Conservation (phyloP, 1,140 invertebrate genomes). For the Galendromus occidentalis region DNA sequence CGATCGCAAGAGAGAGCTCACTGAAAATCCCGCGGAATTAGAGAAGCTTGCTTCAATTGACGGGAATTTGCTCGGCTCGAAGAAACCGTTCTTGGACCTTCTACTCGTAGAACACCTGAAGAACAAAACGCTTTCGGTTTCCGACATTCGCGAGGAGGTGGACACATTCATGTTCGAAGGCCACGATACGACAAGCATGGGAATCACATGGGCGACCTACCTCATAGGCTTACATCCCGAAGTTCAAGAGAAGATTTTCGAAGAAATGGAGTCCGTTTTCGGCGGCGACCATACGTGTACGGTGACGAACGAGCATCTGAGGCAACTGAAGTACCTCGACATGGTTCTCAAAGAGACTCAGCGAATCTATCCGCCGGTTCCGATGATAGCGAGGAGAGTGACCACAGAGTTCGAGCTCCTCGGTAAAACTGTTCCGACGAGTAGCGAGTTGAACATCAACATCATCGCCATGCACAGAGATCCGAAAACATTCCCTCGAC, state of each 20-base stretch:
- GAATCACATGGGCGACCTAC: constrained; percentile 40
- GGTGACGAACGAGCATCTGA: constrained; percentile 40
- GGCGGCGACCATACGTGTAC: constrained; percentile 33
- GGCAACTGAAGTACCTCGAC: constrained; percentile 46
- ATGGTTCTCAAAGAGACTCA: constrained; percentile 42
- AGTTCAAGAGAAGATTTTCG: constrained; percentile 51
- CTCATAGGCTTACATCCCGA: constrained; percentile 51
- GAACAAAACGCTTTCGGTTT: constrained; percentile 47
- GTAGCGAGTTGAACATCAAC: constrained; percentile 28
- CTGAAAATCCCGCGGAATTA: neutral
- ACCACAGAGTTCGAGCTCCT: constrained; percentile 25
- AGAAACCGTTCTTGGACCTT: constrained; percentile 53
- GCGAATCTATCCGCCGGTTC: constrained; percentile 37
- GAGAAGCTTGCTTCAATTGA: constrained; percentile 27
- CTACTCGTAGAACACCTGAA: constrained; percentile 39
- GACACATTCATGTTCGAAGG: constrained; percentile 58
- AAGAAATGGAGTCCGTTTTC: constrained; percentile 54
- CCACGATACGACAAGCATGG: constrained; percentile 37
- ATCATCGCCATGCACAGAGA: constrained; percentile 23
- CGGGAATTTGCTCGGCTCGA: constrained; percentile 35
- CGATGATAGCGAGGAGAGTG: constrained; percentile 24
- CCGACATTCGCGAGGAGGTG: constrained; percentile 65
- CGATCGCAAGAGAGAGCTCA: neutral
- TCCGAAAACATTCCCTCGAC: constrained; percentile 30
- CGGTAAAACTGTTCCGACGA: constrained; percentile 30